Conservation (phyloP, 2,888 invertebrate genomes). For the Aproaerema taeniolella region DNA sequence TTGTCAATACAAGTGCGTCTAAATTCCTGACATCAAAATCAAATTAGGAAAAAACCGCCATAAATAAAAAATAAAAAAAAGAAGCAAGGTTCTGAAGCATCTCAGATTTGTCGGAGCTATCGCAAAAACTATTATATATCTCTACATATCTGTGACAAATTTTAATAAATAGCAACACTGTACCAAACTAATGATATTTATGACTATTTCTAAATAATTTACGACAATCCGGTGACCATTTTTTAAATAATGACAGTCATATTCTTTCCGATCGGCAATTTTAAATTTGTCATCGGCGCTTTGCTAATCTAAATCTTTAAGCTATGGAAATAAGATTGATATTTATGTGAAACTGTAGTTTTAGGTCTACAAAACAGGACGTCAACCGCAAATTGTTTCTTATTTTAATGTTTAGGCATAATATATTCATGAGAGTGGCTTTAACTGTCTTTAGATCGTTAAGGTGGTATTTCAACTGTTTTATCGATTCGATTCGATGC, state of each 20-base stretch:
- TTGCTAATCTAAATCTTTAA: not conserved
- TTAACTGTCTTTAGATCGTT: slow-evolving; percentile 55
- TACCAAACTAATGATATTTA: slow-evolving; percentile 14
- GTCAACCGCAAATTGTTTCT: slow-evolving; percentile 39
- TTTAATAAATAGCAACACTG: slow-evolving; percentile 13
- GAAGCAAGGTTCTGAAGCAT: slow-evolving; percentile 9
- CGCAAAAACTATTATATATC: slow-evolving; percentile 8
- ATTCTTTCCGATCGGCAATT: slow-evolving; percentile 20
- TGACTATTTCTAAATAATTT: slow-evolving; percentile 26
- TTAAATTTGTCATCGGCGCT: slow-evolving; percentile 14
- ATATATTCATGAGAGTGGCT: slow-evolving; percentile 57
- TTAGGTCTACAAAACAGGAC: slow-evolving; percentile 15
- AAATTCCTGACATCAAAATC: slow-evolving; percentile 1
- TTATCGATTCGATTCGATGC: slow-evolving; percentile 44
- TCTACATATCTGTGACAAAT: slow-evolving; percentile 14
- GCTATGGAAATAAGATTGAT: not conserved
- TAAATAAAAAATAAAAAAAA: slow-evolving; percentile 12
- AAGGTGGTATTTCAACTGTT: slow-evolving; percentile 54
- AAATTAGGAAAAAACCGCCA: slow-evolving; percentile 3
- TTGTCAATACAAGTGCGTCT: not conserved
- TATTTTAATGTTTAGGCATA: slow-evolving; percentile 48
- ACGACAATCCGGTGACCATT: slow-evolving; percentile 24
- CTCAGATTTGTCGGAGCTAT: slow-evolving; percentile 6
- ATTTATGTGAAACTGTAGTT: not conserved
- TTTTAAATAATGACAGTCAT: slow-evolving; percentile 29